A percentile compares a stretch with the other conserved stretches of the same genome.
Evolutionary conservation across 2,113 vertebrate species (phyloP).

Genomic region (Propithecus coquereli): DNA sequence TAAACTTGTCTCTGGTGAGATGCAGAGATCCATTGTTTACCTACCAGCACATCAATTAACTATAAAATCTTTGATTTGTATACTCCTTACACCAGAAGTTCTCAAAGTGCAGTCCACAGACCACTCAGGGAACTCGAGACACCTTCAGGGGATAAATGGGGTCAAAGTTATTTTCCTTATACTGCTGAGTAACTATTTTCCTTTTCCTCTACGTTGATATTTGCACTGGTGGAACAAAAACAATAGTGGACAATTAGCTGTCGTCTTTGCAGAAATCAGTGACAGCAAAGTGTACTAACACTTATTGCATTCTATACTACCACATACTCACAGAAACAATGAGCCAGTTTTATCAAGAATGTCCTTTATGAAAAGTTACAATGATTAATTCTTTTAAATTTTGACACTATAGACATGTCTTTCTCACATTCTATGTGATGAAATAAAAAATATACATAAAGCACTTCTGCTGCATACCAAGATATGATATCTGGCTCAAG

Average conservation of each 20-base stretch:
- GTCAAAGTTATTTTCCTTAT: not conserved
- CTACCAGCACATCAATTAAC: not conserved
- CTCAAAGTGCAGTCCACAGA: not conserved
- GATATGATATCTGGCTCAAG: rapidly evolving
- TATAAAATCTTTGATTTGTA: not conserved
- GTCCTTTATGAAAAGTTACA: not conserved
- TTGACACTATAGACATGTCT: not conserved
- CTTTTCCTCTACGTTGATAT: not conserved
- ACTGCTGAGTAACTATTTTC: not conserved
- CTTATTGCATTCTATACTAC: no score
- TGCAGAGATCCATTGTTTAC: not conserved
- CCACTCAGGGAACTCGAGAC: rapidly evolving
- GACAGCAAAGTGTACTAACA: no score
- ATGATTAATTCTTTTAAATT: not conserved
- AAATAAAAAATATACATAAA: no score
- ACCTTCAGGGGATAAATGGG: no score
- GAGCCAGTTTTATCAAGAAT: not conserved
- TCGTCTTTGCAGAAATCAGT: not conserved
- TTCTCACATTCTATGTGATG: not conserved
- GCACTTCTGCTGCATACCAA: not conserved
- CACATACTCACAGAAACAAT: not conserved
- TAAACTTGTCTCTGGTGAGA: not conserved
- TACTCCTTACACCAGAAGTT: not conserved
- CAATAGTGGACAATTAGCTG: no score
- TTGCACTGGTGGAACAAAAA: not conserved